These are phyloP conservation scores for Crypturellus tataupa DNA, from an alignment of 2,797 vertebrate genomes.

Conservation along the genomic window DNA sequence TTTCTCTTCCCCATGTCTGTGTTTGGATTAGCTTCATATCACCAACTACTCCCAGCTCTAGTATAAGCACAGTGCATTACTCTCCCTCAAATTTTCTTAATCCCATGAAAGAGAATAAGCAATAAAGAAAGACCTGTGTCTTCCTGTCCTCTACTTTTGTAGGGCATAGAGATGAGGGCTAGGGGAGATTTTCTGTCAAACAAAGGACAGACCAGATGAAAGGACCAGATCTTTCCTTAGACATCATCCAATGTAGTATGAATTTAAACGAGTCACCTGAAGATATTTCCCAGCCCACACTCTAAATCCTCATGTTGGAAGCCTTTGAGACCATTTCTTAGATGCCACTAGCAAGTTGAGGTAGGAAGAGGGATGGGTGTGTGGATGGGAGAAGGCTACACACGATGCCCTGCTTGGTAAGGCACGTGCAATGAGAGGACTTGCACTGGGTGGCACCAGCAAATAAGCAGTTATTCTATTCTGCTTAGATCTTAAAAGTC, in stretches of 20 bases:
- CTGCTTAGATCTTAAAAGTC: background rate
- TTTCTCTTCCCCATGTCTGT: background rate
- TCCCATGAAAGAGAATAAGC: background rate
- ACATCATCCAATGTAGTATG: background rate
- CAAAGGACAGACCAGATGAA: no score
- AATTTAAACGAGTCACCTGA: background rate
- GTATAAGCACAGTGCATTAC: background rate
- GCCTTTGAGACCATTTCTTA: fast-evolving
- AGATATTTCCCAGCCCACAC: background rate
- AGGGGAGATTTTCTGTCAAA: background rate
- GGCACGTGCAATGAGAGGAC: background rate
- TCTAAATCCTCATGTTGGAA: background rate
- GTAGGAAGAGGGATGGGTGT: background rate
- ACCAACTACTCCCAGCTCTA: background rate
- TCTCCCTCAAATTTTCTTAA: background rate
- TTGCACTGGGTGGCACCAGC: background rate
- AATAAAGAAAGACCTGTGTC: background rate
- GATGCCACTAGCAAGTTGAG: background rate
- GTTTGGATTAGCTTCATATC: background rate
- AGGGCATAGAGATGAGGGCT: background rate
- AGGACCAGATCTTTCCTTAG: background rate
- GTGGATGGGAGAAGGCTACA: background rate
- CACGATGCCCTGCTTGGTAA: background rate
- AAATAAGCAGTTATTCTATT: background rate
- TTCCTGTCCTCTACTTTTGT: background rate